Percentiles rank a stretch among this genome's conserved stretches.
phyloP scores from a whole-genome alignment of 2,888 invertebrate genomes.

The Oscheius sp. region DNA sequence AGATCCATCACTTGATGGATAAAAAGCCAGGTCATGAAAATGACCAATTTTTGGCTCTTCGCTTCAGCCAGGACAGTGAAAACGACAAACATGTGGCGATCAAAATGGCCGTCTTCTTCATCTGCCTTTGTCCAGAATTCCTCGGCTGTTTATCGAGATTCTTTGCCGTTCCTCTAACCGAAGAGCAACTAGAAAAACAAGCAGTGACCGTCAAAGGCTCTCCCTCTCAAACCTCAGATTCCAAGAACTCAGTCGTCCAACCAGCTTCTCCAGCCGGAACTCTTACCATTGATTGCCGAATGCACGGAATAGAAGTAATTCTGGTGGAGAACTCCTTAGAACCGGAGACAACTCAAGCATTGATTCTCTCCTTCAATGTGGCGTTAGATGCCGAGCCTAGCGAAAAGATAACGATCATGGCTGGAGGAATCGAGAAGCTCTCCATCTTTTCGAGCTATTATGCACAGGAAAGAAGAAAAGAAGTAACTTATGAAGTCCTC shows the following conservation, averaged over 20 bases:
- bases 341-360: constrained; percentile 81
- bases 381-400: constrained; percentile 50
- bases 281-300: constrained; percentile 60
- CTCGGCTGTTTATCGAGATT: constrained; percentile 85
- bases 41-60: constrained; percentile 60
- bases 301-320: constrained; percentile 79
- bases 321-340: constrained; percentile 82
- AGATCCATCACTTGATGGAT: constrained; percentile 66
- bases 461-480: constrained; percentile 38
- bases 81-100: constrained; percentile 77
- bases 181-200: constrained; percentile 47
- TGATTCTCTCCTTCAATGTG: constrained; percentile 82
- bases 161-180: constrained; percentile 74
- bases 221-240: constrained; percentile 16
- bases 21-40: constrained; percentile 45
- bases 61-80: constrained; percentile 60
- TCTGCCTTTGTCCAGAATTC: constrained; percentile 91
- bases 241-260: not conserved
- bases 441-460: constrained; percentile 67
- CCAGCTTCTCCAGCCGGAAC: constrained; percentile 41
- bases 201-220: constrained; percentile 13
- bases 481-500: constrained; percentile 74
- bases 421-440: constrained; percentile 60
- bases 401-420: constrained; percentile 55
- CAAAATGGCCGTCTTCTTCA: constrained; percentile 85